Conservation (phyloP, 2,888 invertebrate genomes). For the Yponomeuta malinellus region DNA sequence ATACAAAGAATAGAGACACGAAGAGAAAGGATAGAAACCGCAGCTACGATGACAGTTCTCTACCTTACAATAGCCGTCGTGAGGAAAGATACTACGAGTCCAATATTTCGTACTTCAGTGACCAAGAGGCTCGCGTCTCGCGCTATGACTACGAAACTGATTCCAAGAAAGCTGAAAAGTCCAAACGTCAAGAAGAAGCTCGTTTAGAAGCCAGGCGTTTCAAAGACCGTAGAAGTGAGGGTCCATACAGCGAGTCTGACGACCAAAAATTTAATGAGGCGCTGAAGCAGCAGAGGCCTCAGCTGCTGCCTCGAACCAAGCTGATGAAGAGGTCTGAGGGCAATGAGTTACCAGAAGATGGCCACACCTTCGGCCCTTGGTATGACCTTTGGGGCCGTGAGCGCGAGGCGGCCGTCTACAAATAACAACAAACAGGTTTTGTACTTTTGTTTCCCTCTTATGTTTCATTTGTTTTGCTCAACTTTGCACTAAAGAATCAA, state of each 20-base stretch:
- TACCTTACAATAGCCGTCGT: conserved; percentile 57
- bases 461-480: conserved; percentile 24
- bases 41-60: conserved; percentile 65
- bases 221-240: conserved; percentile 57
- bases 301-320: conserved; percentile 82
- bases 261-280: conserved; percentile 75
- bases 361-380: conserved; percentile 90
- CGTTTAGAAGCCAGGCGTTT: conserved; percentile 60
- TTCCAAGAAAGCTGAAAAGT: conserved; percentile 71
- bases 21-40: conserved; percentile 51
- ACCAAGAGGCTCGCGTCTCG: conserved; percentile 57
- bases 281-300: conserved; percentile 68
- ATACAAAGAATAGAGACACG: conserved; percentile 49
- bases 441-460: conserved; percentile 29
- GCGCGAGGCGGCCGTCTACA: conserved; percentile 80
- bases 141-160: conserved; percentile 70
- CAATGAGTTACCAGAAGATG: conserved; percentile 72
- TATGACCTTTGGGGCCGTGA: conserved; percentile 91
- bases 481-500: conserved; percentile 19
- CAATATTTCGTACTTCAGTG: conserved; percentile 67
- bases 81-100: conserved; percentile 66
- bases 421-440: conserved; percentile 52
- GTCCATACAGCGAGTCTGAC: conserved; percentile 69
- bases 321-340: conserved; percentile 76
- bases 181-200: conserved; percentile 68